These are phyloP conservation scores for Hyperopisus bebe DNA, from an alignment of 2,113 vertebrate genomes.

Conservation along the genomic window DNA sequence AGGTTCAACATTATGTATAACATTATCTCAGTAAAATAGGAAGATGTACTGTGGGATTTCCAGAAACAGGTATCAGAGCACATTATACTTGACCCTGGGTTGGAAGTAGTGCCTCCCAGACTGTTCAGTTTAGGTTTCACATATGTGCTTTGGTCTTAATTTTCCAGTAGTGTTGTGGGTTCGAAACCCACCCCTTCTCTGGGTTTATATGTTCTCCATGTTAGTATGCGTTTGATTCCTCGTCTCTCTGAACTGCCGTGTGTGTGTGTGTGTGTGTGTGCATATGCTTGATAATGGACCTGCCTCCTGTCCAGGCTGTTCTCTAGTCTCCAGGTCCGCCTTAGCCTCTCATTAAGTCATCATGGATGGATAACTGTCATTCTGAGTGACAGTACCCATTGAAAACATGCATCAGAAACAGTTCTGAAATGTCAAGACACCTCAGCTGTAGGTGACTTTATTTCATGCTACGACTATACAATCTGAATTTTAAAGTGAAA, in stretches of 20 bases:
- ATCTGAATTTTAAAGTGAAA: not conserved
- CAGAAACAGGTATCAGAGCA: not conserved
- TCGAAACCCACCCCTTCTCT: not conserved
- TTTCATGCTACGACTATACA: not conserved
- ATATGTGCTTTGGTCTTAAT: not conserved
- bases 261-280: too few species aligned
- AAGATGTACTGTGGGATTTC: not conserved
- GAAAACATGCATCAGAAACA: not conserved
- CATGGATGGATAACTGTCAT: not conserved
- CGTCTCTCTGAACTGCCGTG: not conserved
- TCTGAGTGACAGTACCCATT: not conserved
- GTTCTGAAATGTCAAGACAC: not conserved
- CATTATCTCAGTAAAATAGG: not conserved
- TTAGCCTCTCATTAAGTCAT: not conserved
- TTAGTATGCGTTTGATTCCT: not conserved
- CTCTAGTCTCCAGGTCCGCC: not conserved
- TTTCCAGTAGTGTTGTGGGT: not conserved
- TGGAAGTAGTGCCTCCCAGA: not conserved
- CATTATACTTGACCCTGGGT: not conserved
- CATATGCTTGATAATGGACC: not conserved
- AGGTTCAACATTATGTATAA: not conserved
- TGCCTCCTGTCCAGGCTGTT: not conserved
- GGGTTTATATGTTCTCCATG: not conserved
- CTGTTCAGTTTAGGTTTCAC: not conserved
- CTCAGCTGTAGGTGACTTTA: not conserved